A percentile compares a stretch with the other conserved stretches of the same genome.
Evolutionary conservation across 2,797 vertebrate species (phyloP).

Genomic region (Sebastes kiyomatsui): DNA sequence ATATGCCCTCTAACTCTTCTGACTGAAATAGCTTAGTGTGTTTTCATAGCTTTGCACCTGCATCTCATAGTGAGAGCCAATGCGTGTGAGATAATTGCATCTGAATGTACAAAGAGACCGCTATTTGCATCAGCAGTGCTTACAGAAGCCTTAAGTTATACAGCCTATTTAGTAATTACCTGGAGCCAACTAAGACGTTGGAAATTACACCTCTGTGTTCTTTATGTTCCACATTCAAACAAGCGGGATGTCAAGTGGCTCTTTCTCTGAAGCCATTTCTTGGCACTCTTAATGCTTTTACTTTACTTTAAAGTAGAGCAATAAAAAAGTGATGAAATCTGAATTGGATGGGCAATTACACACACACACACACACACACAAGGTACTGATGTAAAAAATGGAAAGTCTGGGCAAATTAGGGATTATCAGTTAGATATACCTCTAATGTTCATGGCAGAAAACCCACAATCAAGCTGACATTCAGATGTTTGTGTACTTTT

Average conservation of each 20-base stretch:
- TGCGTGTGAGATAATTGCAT: neutral
- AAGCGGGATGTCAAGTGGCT: neutral
- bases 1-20: neutral
- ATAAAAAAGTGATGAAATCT: neutral
- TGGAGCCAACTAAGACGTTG: neutral
- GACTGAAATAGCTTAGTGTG: neutral
- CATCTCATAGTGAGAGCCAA: neutral
- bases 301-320: neutral
- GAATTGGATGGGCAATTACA: neutral
- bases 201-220: neutral
- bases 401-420: neutral
- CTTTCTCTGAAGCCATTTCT: neutral
- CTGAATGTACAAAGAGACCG: neutral
- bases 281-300: neutral
- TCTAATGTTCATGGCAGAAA: neutral
- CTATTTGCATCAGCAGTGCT: neutral
- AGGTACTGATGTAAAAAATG: neutral
- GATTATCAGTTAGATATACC: neutral
- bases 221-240: neutral
- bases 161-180: neutral
- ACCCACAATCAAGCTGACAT: neutral
- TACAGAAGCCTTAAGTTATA: neutral
- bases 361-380: neutral
- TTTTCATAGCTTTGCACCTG: neutral
- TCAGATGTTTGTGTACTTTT: constrained; percentile 13